These are phyloP conservation scores for Athrips mouffetella DNA, from an alignment of 2,888 invertebrate species.

Conservation along the genomic window DNA sequence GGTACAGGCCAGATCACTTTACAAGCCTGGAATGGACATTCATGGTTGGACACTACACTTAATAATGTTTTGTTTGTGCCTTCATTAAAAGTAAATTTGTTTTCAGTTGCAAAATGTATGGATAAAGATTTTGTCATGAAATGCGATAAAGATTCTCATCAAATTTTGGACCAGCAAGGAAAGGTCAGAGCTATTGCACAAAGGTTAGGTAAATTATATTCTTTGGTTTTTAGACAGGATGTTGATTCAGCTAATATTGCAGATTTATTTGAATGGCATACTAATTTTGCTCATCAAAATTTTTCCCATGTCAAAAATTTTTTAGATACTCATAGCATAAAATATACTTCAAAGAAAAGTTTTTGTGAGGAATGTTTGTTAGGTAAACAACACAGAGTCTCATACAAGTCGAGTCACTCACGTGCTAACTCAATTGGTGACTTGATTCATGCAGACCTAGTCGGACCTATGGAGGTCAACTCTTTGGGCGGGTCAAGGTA, in stretches of 20 bases:
- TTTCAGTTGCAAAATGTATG: neutral
- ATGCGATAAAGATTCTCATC: neutral
- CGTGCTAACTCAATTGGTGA: too few relatives aligned
- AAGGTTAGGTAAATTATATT: neutral
- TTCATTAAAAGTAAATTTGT: conserved; percentile 7
- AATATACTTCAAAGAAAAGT: too few relatives aligned
- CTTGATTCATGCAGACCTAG: too few relatives aligned
- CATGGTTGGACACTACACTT: neutral
- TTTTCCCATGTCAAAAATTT: too few relatives aligned
- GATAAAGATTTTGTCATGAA: neutral
- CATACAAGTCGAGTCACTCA: too few relatives aligned
- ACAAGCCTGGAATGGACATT: conserved; percentile 2
- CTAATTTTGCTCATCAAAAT: neutral
- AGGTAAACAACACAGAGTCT: too few relatives aligned
- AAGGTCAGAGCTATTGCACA: neutral
- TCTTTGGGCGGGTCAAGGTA: too few relatives aligned
- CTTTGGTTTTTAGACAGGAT: neutral
- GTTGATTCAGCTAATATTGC: neutral
- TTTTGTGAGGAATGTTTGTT: too few relatives aligned
- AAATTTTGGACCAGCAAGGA: neutral
- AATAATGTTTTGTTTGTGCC: conserved; percentile 9
- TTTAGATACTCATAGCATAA: too few relatives aligned
- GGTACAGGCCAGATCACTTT: neutral
- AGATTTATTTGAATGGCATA: neutral
- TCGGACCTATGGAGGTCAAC: too few relatives aligned